Conservation (phyloP, 2,113 vertebrate species). For the Nyctibius bracteatus region DNA sequence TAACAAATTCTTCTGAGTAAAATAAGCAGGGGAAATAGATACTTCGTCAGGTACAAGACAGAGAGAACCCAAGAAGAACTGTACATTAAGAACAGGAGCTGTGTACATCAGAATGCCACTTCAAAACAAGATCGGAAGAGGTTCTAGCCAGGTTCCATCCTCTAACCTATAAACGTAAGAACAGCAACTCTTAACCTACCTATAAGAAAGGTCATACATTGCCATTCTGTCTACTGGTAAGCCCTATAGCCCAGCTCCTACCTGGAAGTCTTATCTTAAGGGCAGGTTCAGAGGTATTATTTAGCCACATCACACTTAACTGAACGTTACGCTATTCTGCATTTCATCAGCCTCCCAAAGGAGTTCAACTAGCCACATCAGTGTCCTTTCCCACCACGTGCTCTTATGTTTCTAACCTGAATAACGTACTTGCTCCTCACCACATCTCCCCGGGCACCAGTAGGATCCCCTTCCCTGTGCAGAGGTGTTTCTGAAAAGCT, state of each 20-base stretch:
- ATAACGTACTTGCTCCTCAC: not conserved
- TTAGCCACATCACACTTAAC: not conserved
- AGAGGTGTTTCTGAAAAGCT: not conserved
- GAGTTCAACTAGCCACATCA: not conserved
- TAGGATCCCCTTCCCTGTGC: not conserved
- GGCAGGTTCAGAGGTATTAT: not conserved
- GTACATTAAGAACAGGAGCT: not conserved
- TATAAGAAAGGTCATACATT: not conserved
- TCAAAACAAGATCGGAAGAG: not conserved
- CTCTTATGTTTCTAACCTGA: not conserved
- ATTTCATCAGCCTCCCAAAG: not conserved
- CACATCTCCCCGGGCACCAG: not conserved
- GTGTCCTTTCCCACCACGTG: not conserved
- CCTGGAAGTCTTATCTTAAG: not conserved
- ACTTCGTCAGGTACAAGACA: not conserved
- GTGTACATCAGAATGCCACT: fast-evolving
- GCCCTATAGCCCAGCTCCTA: not conserved
- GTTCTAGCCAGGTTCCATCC: not conserved
- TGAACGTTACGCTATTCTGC: not conserved
- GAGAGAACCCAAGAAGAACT: not conserved
- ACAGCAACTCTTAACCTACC: not conserved
- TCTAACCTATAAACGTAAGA: not conserved
- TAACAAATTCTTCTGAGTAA: not conserved
- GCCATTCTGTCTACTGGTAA: not conserved
- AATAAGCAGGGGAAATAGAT: not conserved